These are phyloP conservation scores for Meta bourneti DNA, from an alignment of 2,888 invertebrate species.

Conservation along the genomic window DNA sequence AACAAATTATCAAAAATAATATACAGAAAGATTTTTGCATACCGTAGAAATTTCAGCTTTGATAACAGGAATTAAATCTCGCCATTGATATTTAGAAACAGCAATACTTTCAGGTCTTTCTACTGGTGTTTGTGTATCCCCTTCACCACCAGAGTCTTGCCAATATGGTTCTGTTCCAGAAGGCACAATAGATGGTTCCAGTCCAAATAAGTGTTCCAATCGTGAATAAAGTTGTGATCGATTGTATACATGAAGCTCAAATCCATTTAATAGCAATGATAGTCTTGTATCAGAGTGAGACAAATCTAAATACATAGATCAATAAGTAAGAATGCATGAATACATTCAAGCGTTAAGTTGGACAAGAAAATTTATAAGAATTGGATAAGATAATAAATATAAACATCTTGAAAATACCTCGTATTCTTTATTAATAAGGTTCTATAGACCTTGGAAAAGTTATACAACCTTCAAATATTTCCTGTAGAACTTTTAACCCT, in stretches of 20 bases:
- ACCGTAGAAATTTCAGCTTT: slow-evolving; percentile 95
- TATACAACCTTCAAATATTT: too few relatives aligned
- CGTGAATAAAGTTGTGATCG: slow-evolving; percentile 91
- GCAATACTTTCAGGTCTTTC: slow-evolving; percentile 43
- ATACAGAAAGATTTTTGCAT: slow-evolving; percentile 79
- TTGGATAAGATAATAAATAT: too few relatives aligned
- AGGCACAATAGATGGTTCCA: slow-evolving; percentile 88
- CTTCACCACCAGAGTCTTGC: slow-evolving; percentile 75
- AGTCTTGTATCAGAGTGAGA: slow-evolving; percentile 96
- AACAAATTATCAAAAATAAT: too few relatives aligned
- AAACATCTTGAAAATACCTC: too few relatives aligned
- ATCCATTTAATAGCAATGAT: slow-evolving; percentile 94
- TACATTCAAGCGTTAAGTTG: too few relatives aligned
- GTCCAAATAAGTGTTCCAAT: slow-evolving; percentile 92
- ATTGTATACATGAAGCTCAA: slow-evolving; percentile 97
- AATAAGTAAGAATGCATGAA: neutral
- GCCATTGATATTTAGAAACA: slow-evolving; percentile 89
- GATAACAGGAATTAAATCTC: slow-evolving; percentile 97
- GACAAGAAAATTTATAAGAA: too few relatives aligned
- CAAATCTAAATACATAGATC: slow-evolving; percentile 86
- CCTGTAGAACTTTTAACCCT: too few relatives aligned
- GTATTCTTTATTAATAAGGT: too few relatives aligned
- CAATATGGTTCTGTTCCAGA: slow-evolving; percentile 76
- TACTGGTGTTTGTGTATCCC: slow-evolving; percentile 65
- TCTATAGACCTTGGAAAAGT: too few relatives aligned